Evolutionary conservation across 2,797 vertebrate genomes (phyloP).

Genomic region (Valencia hispanica): DNA sequence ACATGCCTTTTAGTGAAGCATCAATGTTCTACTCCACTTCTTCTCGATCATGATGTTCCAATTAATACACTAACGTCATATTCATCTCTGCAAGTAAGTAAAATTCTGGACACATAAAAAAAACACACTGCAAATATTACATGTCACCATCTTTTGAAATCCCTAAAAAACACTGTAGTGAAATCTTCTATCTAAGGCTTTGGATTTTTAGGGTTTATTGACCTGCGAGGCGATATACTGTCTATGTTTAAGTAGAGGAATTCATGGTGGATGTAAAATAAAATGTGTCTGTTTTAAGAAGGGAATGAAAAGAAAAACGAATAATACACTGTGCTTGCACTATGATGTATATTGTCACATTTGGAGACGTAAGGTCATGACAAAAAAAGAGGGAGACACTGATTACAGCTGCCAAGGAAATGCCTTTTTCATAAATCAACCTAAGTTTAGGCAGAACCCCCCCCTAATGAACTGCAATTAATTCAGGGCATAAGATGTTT

Average conservation of each 20-base stretch:
- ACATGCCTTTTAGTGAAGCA: neutral
- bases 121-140: conserved; percentile 14
- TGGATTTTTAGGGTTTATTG: neutral
- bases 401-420: too few species aligned
- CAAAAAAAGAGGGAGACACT: too few species aligned
- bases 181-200: neutral
- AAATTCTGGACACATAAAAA: neutral
- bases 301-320: neutral
- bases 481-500: neutral
- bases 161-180: neutral
- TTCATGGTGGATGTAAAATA: conserved; percentile 24
- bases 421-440: too few species aligned
- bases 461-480: too few species aligned
- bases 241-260: conserved; percentile 41
- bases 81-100: too few species aligned
- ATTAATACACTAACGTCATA: neutral
- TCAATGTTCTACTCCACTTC: neutral
- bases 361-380: too few species aligned
- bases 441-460: too few species aligned
- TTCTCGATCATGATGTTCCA: neutral
- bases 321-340: too few species aligned
- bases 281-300: neutral
- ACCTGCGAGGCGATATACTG: neutral
- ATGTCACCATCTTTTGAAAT: neutral
- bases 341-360: too few species aligned